Evolutionary conservation across 2,888 invertebrate species (phyloP).

Genomic region (Cremastinae sp.): DNA sequence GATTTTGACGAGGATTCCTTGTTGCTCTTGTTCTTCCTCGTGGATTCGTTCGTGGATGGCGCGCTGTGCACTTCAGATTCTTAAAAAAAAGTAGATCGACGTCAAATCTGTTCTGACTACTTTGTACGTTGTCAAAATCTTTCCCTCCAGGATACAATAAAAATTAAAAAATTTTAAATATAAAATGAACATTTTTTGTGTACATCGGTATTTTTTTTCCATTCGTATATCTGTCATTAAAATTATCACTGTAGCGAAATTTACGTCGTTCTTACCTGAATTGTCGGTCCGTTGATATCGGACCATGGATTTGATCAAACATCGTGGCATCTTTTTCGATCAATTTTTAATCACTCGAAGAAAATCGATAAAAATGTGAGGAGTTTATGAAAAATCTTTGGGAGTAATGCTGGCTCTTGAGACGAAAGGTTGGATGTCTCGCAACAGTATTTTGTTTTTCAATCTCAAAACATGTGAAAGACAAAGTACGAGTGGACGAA

Average conservation of each 20-base stretch:
- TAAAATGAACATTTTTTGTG: neutral
- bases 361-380: neutral
- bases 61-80: conserved; percentile 30
- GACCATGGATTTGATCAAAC: conserved; percentile 74
- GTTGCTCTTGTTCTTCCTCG: conserved; percentile 65
- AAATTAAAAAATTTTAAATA: neutral
- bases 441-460: conserved; percentile 22
- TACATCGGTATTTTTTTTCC: conserved; percentile 4
- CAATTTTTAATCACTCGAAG: neutral
- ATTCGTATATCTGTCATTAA: conserved; percentile 24
- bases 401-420: conserved; percentile 13
- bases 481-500: conserved; percentile 29
- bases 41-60: conserved; percentile 56
- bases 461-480: conserved; percentile 34
- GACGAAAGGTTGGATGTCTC: conserved; percentile 14
- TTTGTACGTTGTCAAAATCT: neutral
- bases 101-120: neutral
- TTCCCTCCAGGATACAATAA: no score
- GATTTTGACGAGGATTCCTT: conserved; percentile 66
- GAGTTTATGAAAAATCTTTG: conserved; percentile 20
- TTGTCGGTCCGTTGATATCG: conserved; percentile 66
- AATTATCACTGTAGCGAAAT: conserved; percentile 4
- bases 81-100: neutral
- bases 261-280: conserved; percentile 65
- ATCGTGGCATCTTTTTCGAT: conserved; percentile 71